Percentiles rank a stretch among this genome's conserved stretches.
phyloP scores from a whole-genome alignment of 2,888 invertebrate species.

The Bhutanitis thaidina region DNA sequence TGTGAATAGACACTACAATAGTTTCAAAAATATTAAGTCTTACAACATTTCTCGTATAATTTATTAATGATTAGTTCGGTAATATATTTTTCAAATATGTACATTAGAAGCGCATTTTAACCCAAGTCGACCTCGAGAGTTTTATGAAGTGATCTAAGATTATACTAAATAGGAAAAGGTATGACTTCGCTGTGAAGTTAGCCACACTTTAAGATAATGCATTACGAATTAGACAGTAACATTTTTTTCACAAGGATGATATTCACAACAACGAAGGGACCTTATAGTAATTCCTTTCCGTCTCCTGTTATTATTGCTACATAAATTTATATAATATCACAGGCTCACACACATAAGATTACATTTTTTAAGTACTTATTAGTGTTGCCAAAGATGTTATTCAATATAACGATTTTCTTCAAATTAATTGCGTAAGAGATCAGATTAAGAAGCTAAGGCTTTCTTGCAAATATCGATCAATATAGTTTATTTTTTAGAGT shows the following conservation, averaged over 20 bases:
- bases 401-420: too few relatives aligned
- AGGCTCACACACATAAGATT: too few relatives aligned
- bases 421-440: too few relatives aligned
- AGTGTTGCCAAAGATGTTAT: too few relatives aligned
- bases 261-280: not conserved
- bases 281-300: too few relatives aligned
- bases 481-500: too few relatives aligned
- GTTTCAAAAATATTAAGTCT: constrained; percentile 69
- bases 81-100: constrained; percentile 26
- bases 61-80: constrained; percentile 39
- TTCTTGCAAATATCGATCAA: too few relatives aligned
- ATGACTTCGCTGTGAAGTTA: constrained; percentile 22
- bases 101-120: constrained; percentile 46
- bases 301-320: too few relatives aligned
- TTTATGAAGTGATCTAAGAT: constrained; percentile 24
- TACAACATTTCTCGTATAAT: constrained; percentile 49
- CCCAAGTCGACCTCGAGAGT: constrained; percentile 30
- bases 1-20: constrained; percentile 52
- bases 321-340: too few relatives aligned
- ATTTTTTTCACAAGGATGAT: not conserved
- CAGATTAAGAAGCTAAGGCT: too few relatives aligned
- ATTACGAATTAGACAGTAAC: constrained; percentile 13
- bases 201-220: not conserved
- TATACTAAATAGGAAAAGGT: constrained; percentile 30
- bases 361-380: too few relatives aligned